Conservation (phyloP, 2,113 vertebrate genomes). For the Pteronura brasiliensis region DNA sequence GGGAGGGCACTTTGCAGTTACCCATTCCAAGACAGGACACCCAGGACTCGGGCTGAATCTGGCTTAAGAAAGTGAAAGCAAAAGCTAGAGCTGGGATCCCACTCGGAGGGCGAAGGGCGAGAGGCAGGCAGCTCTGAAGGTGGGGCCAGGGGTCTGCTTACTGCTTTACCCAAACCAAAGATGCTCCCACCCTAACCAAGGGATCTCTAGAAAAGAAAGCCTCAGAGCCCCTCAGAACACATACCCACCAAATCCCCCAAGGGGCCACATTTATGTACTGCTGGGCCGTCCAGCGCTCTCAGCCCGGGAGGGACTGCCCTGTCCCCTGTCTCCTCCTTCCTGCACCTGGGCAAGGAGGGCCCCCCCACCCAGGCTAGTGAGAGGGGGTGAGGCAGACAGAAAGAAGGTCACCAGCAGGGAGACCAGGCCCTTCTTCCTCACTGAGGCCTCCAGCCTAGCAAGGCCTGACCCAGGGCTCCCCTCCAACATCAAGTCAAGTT, state of each 20-base stretch:
- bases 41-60: neutral
- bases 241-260: neutral
- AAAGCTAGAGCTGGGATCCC: neutral
- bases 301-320: neutral
- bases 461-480: neutral
- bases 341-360: neutral
- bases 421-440: neutral
- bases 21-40: neutral
- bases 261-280: no score
- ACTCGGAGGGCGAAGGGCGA: neutral
- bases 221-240: neutral
- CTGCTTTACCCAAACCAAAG: neutral
- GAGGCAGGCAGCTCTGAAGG: neutral
- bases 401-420: neutral
- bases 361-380: neutral
- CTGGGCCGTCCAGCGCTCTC: neutral
- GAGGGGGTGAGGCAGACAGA: neutral
- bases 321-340: neutral
- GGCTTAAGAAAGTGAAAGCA: neutral
- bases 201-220: neutral
- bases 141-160: neutral
- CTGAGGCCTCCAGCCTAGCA: neutral
- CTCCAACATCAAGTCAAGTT: neutral
- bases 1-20: neutral
- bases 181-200: neutral